Evolutionary conservation across 2,888 invertebrate species (phyloP), one percentile per base, ranked within the genome.

Genomic region (Teinopalpus imperialis): DNA sequence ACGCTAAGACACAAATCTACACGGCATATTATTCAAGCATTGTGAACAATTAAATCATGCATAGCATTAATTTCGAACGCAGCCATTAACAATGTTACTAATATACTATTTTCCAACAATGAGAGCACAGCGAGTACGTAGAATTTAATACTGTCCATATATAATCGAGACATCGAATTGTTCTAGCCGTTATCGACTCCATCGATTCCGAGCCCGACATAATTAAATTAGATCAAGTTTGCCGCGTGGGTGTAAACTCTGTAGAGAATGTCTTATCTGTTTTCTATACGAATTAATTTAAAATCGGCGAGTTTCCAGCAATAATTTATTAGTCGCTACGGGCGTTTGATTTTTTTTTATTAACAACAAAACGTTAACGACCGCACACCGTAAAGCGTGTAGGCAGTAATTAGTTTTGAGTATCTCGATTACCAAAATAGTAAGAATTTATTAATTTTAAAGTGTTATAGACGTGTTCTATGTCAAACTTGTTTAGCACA

Each of bases 241-340:
- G 43, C 31, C 36, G 42, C 42, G 48, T 48, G 48, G 48, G 43
- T 37, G 42, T 29, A 40, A 34, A 34, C 32, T n/a, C n/a, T 43
- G 26, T 21, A 13, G 18, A 48, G 14, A 36, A 27, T 52, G 53
- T 55, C 57, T 65, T 66, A 66, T 66, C 62, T 61, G 51, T 66
- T 66, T 60, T 56, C 62, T 58, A 63, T 61, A 61, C 56, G 59
- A 63, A 59, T 67, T 63, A 63, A 73, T 67, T 69, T 63, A 56
- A 63, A 75, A 75, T 71, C 69, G 66, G 60, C 69, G 56, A 65
- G 58, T 74, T 76, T 72, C 70, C 62, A 63, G 59, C 55, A 56
- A 57, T 64, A 66, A 80, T 76, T 78, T 74, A 78, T 69, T 56
- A 55, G 51, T 50, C 8, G 76, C 78, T 57, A 20, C 46, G 40